Percentiles rank a stretch among this genome's conserved stretches.
Evolutionary conservation across 2,888 invertebrate species (phyloP).

Genomic region (Arctia plantaginis): DNA sequence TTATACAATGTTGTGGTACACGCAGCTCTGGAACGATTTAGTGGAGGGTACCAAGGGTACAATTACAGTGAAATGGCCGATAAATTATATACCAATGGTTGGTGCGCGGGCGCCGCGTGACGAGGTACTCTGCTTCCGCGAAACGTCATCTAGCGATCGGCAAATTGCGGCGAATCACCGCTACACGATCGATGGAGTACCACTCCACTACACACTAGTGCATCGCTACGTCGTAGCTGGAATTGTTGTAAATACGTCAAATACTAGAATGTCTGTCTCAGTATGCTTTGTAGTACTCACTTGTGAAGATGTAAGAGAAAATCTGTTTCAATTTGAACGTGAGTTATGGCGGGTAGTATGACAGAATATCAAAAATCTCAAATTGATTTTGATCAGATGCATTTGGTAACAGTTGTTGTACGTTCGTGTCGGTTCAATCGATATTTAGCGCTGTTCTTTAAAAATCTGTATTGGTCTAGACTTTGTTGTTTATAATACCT

Average conservation of each 20-base stretch:
- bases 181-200: slow-evolving; percentile 75
- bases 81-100: slow-evolving; percentile 64
- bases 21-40: slow-evolving; percentile 62
- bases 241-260: background rate
- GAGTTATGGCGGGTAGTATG: background rate
- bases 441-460: background rate
- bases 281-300: background rate
- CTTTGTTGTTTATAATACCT: background rate
- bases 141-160: slow-evolving; percentile 76
- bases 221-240: slow-evolving; percentile 34
- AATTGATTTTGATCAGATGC: background rate
- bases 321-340: background rate
- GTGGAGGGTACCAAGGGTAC: slow-evolving; percentile 72
- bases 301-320: background rate
- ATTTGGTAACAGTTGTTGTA: background rate
- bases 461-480: background rate
- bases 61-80: slow-evolving; percentile 78
- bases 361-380: background rate
- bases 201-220: slow-evolving; percentile 13
- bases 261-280: slow-evolving; percentile 1
- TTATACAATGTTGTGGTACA: slow-evolving; percentile 56
- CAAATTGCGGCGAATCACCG: slow-evolving; percentile 76
- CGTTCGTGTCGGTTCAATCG: background rate
- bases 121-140: slow-evolving; percentile 75
- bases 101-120: slow-evolving; percentile 77